Percentiles rank a stretch among this genome's conserved stretches.
phyloP scores from a whole-genome alignment of 2,797 vertebrate species.

The Limosa lapponica region DNA sequence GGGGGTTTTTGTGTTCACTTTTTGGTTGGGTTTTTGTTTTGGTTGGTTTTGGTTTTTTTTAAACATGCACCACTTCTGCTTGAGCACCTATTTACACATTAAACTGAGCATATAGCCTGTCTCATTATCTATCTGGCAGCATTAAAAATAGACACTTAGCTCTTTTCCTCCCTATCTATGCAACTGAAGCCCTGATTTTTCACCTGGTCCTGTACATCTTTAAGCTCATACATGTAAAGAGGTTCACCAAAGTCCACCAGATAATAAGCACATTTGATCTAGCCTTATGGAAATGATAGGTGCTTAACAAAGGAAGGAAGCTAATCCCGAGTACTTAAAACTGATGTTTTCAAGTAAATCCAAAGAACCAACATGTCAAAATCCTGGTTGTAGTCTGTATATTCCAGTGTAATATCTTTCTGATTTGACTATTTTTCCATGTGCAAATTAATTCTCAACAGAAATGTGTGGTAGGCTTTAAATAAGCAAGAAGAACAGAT shows the following conservation, averaged over 20 bases:
- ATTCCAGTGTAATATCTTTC: not conserved
- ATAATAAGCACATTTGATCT: not conserved
- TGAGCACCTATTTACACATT: not conserved
- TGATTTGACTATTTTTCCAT: not conserved
- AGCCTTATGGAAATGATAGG: not conserved
- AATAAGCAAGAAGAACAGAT: not conserved
- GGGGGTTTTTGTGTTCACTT: no score
- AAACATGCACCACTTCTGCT: not conserved
- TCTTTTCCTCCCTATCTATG: not conserved
- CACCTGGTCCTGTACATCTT: not conserved
- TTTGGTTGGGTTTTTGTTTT: no score
- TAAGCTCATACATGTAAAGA: not conserved
- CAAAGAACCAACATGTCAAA: not conserved
- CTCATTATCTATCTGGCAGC: not conserved
- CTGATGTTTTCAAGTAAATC: not conserved
- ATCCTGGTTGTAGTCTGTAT: not conserved
- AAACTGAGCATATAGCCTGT: not conserved
- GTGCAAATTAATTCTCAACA: not conserved
- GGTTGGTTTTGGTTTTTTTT: no score
- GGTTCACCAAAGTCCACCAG: not conserved
- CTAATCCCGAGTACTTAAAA: not conserved
- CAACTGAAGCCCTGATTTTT: not conserved
- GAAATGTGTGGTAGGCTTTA: not conserved
- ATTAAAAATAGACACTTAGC: not conserved
- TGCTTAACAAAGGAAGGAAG: not conserved